These are phyloP conservation scores for Orthosia incerta DNA, from an alignment of 2,888 invertebrate species.

Conservation along the genomic window DNA sequence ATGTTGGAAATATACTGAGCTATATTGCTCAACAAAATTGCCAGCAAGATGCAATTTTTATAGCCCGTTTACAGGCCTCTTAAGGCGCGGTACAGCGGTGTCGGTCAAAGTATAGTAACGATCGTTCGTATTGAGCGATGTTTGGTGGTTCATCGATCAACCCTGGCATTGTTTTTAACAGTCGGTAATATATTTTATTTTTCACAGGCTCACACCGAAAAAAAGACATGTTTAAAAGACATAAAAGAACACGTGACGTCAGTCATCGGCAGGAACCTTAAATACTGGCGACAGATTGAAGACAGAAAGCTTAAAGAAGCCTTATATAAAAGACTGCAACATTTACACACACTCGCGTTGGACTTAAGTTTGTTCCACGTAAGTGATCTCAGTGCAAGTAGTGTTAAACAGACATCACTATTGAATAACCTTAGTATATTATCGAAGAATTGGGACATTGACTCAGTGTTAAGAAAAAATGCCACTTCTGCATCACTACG, in stretches of 20 bases:
- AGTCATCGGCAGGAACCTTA: conserved; percentile 88
- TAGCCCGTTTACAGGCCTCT: too few relatives aligned
- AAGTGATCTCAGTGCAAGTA: conserved; percentile 78
- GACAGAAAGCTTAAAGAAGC: conserved; percentile 77
- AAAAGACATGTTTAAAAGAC: conserved; percentile 86
- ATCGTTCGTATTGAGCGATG: too few relatives aligned
- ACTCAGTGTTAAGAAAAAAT: conserved; percentile 79
- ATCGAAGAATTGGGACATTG: conserved; percentile 82
- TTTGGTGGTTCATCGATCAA: background rate
- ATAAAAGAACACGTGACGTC: conserved; percentile 88
- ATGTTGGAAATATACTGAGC: too few relatives aligned
- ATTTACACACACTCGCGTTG: conserved; percentile 82
- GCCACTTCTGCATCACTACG: conserved; percentile 64
- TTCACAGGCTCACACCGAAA: conserved; percentile 79
- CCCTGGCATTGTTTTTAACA: background rate
- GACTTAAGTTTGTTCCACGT: conserved; percentile 82
- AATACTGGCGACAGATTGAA: conserved; percentile 88
- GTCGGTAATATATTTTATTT: background rate
- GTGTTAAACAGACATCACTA: conserved; percentile 73
- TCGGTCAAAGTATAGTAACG: too few relatives aligned
- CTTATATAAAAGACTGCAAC: conserved; percentile 82
- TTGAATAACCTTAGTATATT: conserved; percentile 77
- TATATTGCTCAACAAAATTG: too few relatives aligned
- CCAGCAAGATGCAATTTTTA: too few relatives aligned
- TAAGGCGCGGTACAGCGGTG: too few relatives aligned